phyloP scores from a whole-genome alignment of 2,888 invertebrate genomes.

The Stegana nigrithorax region DNA sequence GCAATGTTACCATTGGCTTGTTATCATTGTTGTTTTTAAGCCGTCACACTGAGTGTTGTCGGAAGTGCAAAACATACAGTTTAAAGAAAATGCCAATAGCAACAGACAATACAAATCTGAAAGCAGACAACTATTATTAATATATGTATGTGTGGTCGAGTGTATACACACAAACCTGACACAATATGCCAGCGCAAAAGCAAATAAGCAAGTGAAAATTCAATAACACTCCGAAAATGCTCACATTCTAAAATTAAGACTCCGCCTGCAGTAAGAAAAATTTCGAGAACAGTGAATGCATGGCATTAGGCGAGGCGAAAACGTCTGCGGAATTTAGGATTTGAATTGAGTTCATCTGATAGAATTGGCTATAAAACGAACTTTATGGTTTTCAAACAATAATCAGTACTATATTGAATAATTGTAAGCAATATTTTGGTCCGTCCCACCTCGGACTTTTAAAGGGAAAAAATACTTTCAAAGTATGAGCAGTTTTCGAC shows the following conservation, averaged over 20 bases:
- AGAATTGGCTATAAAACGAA: too few relatives aligned
- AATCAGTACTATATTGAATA: too few relatives aligned
- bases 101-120: slow-evolving; percentile 9
- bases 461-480: too few relatives aligned
- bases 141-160: not conserved
- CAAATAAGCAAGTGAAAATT: slow-evolving; percentile 39
- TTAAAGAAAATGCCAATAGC: slow-evolving; percentile 14
- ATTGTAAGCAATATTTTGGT: too few relatives aligned
- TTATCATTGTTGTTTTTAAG: slow-evolving; percentile 26
- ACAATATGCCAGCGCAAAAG: not conserved
- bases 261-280: too few relatives aligned
- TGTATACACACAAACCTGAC: not conserved
- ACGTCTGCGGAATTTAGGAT: too few relatives aligned
- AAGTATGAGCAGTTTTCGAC: too few relatives aligned
- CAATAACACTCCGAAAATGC: slow-evolving; percentile 48
- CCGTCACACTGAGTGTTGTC: not conserved
- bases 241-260: slow-evolving; percentile 54
- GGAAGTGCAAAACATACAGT: slow-evolving; percentile 15
- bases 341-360: too few relatives aligned
- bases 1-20: not conserved
- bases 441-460: too few relatives aligned
- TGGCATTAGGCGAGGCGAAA: too few relatives aligned
- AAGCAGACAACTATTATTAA: slow-evolving; percentile 2
- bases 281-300: too few relatives aligned
- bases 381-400: too few relatives aligned